Evolutionary conservation across 2,797 vertebrate species (phyloP), one percentile per base, ranked within the genome.

Genomic region (Menidia menidia): DNA sequence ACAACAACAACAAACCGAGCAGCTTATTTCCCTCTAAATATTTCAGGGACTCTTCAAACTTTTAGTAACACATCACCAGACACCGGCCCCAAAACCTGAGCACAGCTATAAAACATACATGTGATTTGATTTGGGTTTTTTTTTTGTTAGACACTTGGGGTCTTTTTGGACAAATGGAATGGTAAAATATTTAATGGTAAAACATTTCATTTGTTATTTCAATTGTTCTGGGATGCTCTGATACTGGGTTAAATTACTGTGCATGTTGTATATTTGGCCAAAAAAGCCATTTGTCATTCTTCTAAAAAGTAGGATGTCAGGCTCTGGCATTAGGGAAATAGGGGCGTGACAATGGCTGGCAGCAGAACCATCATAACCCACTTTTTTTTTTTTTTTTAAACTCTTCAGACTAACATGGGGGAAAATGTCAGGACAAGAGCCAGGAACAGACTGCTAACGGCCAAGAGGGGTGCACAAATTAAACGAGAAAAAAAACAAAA

Each of bases 291-390:
- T 25, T 25, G 25, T 25, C 25, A 25, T 25, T 25, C 25, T 25
- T 25, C 25, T 35, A 75, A 80, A 76, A 4, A 9, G 66, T 72
- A 67, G 75, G 41, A 84, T 78, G 64, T 75, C 64, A 64, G 58
- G 62, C 60, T 33, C 18, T 8, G 64, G 78, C 68, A 77, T 9
- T 75, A 76, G 42, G 39, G 58, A 82, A 84, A 86, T 15, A 31
- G 64, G 78, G 83, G 18, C 74, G 80, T 30, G 32, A 81, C 52
- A 84, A 33, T n/a, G 14, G 59, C 70, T 73, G 64, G 75, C 73
- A 81, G 73, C 62, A 65, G 35, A 76, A 39, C 62, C 54, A 77
- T 77, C 61, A 74, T 74, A 86, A 84, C 71, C 71, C 81, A 77
- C 69, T 78, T 81, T 79, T 68, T 73, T 58, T 67, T n/a, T n/a